These are phyloP conservation scores for Steromphala cineraria DNA, from an alignment of 2,888 invertebrate genomes.

Conservation along the genomic window DNA sequence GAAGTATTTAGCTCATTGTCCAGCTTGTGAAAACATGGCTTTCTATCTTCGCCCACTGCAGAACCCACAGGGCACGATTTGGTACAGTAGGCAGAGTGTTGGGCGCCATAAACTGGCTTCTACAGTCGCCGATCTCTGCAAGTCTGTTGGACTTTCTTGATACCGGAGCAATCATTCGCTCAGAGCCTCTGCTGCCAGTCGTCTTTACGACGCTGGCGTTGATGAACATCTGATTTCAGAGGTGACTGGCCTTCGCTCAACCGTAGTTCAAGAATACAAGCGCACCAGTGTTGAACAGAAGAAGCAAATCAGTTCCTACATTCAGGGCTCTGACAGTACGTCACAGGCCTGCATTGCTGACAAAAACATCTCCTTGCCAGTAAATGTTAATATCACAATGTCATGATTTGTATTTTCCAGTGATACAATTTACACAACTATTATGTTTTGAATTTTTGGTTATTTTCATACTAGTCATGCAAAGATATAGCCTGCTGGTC, in stretches of 20 bases:
- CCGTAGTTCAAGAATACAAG: slow-evolving; percentile 23
- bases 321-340: too few relatives aligned
- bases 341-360: too few relatives aligned
- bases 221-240: slow-evolving; percentile 23
- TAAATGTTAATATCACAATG: too few relatives aligned
- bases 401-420: too few relatives aligned
- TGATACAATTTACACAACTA: too few relatives aligned
- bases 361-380: too few relatives aligned
- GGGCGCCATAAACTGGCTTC: not conserved
- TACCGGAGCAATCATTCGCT: slow-evolving; percentile 25
- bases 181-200: slow-evolving; percentile 23
- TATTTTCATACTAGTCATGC: too few relatives aligned
- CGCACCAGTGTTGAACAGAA: too few relatives aligned
- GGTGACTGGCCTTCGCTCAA: slow-evolving; percentile 9
- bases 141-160: slow-evolving; percentile 1
- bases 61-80: not conserved
- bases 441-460: too few relatives aligned
- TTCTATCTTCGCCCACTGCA: slow-evolving; percentile 10
- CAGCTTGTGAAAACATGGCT: not conserved
- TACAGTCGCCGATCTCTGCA: slow-evolving; percentile 10
- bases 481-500: too few relatives aligned
- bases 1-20: not conserved
- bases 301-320: not conserved
- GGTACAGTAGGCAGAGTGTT: not conserved
- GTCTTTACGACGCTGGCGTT: too few relatives aligned